Conservation (phyloP, 2,113 vertebrate genomes). For the Corythoichthys intestinalis region DNA sequence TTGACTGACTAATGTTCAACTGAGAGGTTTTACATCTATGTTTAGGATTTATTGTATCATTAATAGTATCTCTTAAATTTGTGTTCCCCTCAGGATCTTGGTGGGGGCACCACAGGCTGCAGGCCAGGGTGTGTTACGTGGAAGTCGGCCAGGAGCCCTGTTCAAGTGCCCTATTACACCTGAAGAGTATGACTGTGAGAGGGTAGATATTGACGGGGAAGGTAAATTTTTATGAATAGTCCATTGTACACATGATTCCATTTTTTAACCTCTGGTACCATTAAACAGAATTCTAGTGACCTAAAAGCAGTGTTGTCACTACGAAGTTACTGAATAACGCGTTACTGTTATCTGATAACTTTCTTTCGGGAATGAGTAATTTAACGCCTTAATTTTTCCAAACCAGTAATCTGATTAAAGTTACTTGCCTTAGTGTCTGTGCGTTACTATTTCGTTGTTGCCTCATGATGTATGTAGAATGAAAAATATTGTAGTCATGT, state of each 20-base stretch:
- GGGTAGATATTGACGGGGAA: constrained; percentile 83
- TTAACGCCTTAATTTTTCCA: no score
- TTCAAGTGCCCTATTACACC: constrained; percentile 86
- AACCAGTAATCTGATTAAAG: no score
- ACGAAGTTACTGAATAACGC: no score
- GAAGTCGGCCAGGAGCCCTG: constrained; percentile 82
- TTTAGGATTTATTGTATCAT: neutral
- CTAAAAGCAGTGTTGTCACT: neutral
- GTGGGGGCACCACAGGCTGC: constrained; percentile 85
- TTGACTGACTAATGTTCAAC: neutral
- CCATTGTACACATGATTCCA: neutral
- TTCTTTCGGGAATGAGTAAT: no score
- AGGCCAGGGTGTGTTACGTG: constrained; percentile 71
- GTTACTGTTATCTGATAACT: no score
- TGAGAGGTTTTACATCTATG: neutral
- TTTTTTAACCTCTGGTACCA: neutral
- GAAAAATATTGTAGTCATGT: no score
- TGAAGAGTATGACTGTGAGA: constrained; percentile 81
- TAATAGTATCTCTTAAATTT: neutral
- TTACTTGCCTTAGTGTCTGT: no score
- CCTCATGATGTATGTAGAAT: no score
- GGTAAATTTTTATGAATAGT: constrained; percentile 60
- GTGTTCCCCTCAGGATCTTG: constrained; percentile 76
- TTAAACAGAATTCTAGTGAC: neutral
- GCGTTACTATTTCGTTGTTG: no score